A percentile compares a stretch with the other conserved stretches of the same genome.
Conservation (phyloP, 2,113 vertebrate species). For the Poeciliopsis turrubarensis region DNA sequence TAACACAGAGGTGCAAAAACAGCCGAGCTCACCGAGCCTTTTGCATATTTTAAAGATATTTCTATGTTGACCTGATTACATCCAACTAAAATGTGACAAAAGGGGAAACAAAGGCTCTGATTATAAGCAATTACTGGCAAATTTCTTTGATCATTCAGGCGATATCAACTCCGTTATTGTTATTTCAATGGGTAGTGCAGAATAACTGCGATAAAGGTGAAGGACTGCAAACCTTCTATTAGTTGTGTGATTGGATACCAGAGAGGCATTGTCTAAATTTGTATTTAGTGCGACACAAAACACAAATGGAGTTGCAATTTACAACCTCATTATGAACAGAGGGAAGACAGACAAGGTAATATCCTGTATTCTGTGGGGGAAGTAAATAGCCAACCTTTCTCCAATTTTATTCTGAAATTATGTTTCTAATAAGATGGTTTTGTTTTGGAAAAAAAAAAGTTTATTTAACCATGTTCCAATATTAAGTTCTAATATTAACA, state of each 20-base stretch:
- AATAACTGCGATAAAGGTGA: conserved; percentile 6
- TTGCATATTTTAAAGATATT: conserved; percentile 13
- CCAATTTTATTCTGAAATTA: conserved; percentile 20
- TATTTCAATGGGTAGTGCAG: conserved; percentile 9
- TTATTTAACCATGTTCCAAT: conserved; percentile 32
- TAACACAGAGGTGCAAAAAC: conserved; percentile 28
- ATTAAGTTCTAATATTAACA: background rate
- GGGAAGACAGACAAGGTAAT: conserved; percentile 2
- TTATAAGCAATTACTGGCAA: background rate
- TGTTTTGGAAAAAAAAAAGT: background rate
- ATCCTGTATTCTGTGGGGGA: background rate
- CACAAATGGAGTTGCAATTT: conserved; percentile 21
- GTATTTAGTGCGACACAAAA: conserved; percentile 23
- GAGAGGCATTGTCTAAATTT: conserved; percentile 13
- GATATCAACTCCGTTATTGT: background rate
- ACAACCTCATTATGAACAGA: conserved; percentile 6
- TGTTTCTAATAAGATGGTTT: background rate
- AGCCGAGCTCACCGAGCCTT: conserved; percentile 19
- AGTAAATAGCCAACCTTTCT: conserved; percentile 19
- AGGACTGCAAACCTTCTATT: conserved; percentile 20
- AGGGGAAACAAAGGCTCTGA: background rate
- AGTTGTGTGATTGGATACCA: conserved; percentile 7
- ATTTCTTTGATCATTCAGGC: background rate
- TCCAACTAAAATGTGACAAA: conserved; percentile 1
- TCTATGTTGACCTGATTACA: background rate